Evolutionary conservation across 2,113 vertebrate genomes (phyloP), one percentile per base, ranked within the genome.

Genomic region (Lophochroa leadbeateri): DNA sequence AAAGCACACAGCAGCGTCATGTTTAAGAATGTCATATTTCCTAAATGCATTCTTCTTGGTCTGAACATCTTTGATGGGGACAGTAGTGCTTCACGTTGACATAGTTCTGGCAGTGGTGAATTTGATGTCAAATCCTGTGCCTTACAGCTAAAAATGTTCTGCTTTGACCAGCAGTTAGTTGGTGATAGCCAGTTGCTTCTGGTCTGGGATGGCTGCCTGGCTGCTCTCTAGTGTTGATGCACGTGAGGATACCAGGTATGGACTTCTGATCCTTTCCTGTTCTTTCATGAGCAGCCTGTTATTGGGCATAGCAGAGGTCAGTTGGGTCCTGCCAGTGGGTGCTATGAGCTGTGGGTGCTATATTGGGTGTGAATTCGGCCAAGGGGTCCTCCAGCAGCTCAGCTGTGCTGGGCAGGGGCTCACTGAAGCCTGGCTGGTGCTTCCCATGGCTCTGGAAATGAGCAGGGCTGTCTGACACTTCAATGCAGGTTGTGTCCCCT

Each of bases 351-450:
- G 8, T 60, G 74, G 7, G 53, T 39, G 41, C 74, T 11, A 13
- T 20, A 5, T 12, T 44, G 1, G 0, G 6, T 21, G 24, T 64
- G 39, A 60, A 21, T 29, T 25, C 0, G 3, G 28, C 35, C 1
- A 1, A 31, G 17, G 28, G 24, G 31, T 68, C 43, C 28, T 86
- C 52, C 52, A 82, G 83, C 50, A 80, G 43, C 90, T 86, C 4
- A 2, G n/a, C 46, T 61, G 27, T 68, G 43, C 71, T 67, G 75
- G n/a, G 17, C 29, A 58, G 47, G 37, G 46, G 2, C 41, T 89
- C 3, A 0, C 49, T 21, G 7, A 50, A 82, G 55, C 70, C 52
- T 76, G 24, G 7, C 76, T 77, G 49, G 2, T 55, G 64, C 65
- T 43, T 39, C 20, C 55, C n/a, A 16, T 14, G 25, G 37, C 72